Evolutionary conservation across 2,888 invertebrate genomes (phyloP), one percentile per base, ranked within the genome.

Genomic region (Nephrotoma guestfalica): DNA sequence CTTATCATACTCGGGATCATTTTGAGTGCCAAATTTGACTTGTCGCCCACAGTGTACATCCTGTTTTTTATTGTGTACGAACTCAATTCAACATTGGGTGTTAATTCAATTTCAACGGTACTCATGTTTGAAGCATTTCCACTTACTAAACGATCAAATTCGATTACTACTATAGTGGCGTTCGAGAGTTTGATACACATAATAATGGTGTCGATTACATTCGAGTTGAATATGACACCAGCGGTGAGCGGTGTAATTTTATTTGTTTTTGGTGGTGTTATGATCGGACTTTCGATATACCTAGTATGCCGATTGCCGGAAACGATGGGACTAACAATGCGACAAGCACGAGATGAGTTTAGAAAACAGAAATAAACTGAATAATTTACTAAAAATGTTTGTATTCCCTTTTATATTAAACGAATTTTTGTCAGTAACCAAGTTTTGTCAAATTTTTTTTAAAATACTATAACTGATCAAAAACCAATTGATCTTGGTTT

Each of bases 271-370:
- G 87, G 87, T n/a, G 15, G 71, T 45, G 41, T 86, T 7, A 42
- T 87, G n/a, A 41, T 85, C 9, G 86, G 43, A 45, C 41, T 87
- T 18, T 86, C 86, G 11, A 9, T 43, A 11, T 30, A 43, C 6
- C 47, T 87, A 15, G 45, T 83, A 51, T 51, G 15, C 41, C 40
- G 42, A 15, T 71, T 87, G 13, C 87, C 87, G n/a, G 87, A 88
- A 86, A 88, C 88, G 15, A 85, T 86, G 41, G 83, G 71, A 4
- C 47, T 86, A 71, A 86, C 87, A 2, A 85, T 87, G 9, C 41
- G 86, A 71, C 86, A 88, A 85, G 71, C 86, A 51, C 43, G 86
- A 41, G 86, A 30, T 40, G 86, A 83, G 7, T 87, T 86, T 45
- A 42, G 47, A 7, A 57, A 11, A 11, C 30, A 30, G 9, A 71